A percentile compares a stretch with the other conserved stretches of the same genome.
These are phyloP conservation scores for Hapalemur alaotrensis DNA, from an alignment of 2,797 vertebrate genomes.

Conservation along the genomic window DNA sequence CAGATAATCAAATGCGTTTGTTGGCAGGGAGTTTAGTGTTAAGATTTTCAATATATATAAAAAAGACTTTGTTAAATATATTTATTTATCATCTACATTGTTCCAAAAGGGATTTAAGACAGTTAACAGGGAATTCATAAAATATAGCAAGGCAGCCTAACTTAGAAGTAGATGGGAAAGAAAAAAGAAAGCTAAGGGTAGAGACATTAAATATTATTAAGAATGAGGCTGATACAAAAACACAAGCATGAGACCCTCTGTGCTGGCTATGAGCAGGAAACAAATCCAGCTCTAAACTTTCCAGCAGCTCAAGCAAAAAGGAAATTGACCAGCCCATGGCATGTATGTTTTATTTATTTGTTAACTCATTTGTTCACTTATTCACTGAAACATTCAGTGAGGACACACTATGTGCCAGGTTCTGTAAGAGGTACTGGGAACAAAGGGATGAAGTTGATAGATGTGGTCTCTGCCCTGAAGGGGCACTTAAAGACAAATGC, in stretches of 20 bases:
- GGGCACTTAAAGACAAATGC: neutral
- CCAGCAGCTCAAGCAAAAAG: neutral
- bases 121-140: slow-evolving; percentile 21
- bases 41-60: slow-evolving; percentile 29
- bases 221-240: neutral
- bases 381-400: slow-evolving; percentile 13
- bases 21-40: slow-evolving; percentile 37
- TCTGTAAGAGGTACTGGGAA: neutral
- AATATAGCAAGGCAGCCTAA: neutral
- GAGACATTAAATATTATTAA: slow-evolving; percentile 11
- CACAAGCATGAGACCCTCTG: neutral
- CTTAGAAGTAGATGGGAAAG: neutral
- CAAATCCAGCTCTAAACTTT: slow-evolving; percentile 28
- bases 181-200: slow-evolving; percentile 3
- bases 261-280: neutral
- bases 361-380: neutral
- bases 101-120: slow-evolving; percentile 29
- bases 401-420: neutral
- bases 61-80: neutral
- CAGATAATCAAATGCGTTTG: slow-evolving; percentile 3
- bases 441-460: neutral
- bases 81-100: neutral
- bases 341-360: neutral
- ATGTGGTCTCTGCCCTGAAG: neutral
- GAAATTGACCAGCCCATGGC: neutral